Evolutionary conservation across 2,888 invertebrate species (phyloP).

Genomic region (Odontothrips loti): DNA sequence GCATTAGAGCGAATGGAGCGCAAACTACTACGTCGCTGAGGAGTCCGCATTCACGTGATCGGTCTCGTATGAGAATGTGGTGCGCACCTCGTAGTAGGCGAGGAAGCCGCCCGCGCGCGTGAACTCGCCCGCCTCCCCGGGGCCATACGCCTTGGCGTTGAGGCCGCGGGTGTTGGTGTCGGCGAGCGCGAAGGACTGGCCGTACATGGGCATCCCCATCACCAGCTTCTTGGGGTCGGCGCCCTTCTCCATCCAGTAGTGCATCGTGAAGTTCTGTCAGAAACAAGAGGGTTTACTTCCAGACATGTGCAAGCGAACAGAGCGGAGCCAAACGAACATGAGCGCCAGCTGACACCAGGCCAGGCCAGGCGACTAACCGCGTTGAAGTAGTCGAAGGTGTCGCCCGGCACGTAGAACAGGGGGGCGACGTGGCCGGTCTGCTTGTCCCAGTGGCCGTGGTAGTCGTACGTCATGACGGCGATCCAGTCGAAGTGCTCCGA

Average conservation of each 20-base stretch:
- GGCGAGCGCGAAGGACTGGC: constrained; percentile 66
- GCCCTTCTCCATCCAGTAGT: constrained; percentile 67
- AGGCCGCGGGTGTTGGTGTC: constrained; percentile 51
- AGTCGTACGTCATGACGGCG: constrained; percentile 77
- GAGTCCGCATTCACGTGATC: too few species aligned
- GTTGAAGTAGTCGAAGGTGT: constrained; percentile 62
- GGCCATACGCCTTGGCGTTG: constrained; percentile 59
- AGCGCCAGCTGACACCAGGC: too few species aligned
- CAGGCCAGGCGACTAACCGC: constrained; percentile 52
- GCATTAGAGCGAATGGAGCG: too few species aligned
- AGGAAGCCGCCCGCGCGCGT: constrained; percentile 69
- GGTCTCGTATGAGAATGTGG: too few species aligned
- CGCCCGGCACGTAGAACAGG: constrained; percentile 60
- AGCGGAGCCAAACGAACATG: too few species aligned
- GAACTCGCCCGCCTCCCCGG: constrained; percentile 64
- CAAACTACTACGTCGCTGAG: too few species aligned
- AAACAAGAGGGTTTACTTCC: constrained; percentile 32
- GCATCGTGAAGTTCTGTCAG: constrained; percentile 61
- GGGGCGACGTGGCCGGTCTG: constrained; percentile 73
- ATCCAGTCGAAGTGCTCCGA: constrained; percentile 71
- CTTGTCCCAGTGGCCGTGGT: constrained; percentile 69
- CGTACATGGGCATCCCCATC: constrained; percentile 73
- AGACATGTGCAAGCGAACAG: too few species aligned
- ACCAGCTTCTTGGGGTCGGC: constrained; percentile 62
- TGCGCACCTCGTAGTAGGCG: constrained; percentile 66